Percentiles rank a stretch among this genome's conserved stretches.
These are phyloP conservation scores for Zaprionus ornatus DNA, from an alignment of 1,140 invertebrate genomes.

Conservation along the genomic window DNA sequence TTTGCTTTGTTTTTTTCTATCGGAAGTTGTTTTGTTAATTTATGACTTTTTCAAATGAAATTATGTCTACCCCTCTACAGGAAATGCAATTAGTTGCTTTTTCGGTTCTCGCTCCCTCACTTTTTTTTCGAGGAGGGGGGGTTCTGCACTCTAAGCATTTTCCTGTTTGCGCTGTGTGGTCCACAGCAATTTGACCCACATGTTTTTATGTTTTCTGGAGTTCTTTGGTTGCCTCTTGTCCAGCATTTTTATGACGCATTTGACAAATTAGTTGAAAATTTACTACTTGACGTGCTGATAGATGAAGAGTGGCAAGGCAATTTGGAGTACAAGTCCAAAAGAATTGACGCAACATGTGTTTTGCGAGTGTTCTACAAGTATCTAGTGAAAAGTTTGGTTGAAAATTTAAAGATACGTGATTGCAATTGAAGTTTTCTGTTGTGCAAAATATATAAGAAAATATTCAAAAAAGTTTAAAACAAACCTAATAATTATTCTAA, in stretches of 20 bases:
- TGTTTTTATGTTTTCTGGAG: slow-evolving; percentile 28
- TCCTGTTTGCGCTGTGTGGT: slow-evolving; percentile 21
- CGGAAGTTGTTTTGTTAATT: slow-evolving; percentile 60
- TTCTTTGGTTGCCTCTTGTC: slow-evolving; percentile 2
- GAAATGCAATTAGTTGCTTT: slow-evolving; percentile 58
- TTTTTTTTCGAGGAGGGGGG: slow-evolving; percentile 12
- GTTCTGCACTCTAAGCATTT: slow-evolving; percentile 32
- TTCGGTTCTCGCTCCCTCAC: slow-evolving; percentile 8
- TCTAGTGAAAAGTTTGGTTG: background rate
- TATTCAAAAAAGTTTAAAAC: background rate
- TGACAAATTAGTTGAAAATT: slow-evolving; percentile 55
- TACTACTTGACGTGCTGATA: slow-evolving; percentile 36
- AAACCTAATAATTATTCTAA: background rate
- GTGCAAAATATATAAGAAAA: too few relatives aligned
- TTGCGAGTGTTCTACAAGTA: background rate
- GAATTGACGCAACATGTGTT: slow-evolving; percentile 22
- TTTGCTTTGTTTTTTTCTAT: slow-evolving; percentile 32
- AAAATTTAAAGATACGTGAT: background rate
- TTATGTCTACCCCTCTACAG: slow-evolving; percentile 45
- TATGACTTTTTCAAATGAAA: slow-evolving; percentile 55
- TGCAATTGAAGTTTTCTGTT: background rate
- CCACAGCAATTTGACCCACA: slow-evolving; percentile 38
- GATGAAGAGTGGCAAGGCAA: slow-evolving; percentile 28
- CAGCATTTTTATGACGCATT: slow-evolving; percentile 48
- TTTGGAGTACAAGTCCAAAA: background rate